A percentile compares a stretch with the other conserved stretches of the same genome.
These are phyloP conservation scores for Heliconius sara DNA, from an alignment of 2,888 invertebrate species.

Conservation along the genomic window DNA sequence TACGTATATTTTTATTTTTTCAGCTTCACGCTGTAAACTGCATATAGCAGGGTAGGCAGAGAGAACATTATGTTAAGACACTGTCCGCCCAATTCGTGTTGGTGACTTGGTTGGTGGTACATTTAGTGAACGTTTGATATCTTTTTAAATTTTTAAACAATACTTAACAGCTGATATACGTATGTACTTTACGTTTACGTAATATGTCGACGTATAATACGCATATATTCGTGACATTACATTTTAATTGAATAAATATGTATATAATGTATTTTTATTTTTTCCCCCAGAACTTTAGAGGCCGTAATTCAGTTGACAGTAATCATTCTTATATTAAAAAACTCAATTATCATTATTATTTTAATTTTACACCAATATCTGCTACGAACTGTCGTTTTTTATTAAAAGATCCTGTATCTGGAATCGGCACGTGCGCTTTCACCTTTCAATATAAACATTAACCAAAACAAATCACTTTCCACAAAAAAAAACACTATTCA, in stretches of 20 bases:
- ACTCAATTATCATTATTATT: not conserved
- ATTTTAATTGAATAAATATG: not conserved
- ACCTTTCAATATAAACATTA: conserved; percentile 53
- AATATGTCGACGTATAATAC: too few species aligned
- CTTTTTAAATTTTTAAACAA: not conserved
- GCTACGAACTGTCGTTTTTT: conserved; percentile 20
- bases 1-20: too few species aligned
- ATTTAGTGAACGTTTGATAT: not conserved
- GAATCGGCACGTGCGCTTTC: conserved; percentile 60
- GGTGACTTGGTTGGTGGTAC: too few species aligned
- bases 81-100: too few species aligned
- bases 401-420: conserved; percentile 55
- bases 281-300: not conserved
- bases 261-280: not conserved
- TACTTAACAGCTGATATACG: not conserved
- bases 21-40: too few species aligned
- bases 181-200: not conserved
- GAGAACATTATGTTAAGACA: too few species aligned
- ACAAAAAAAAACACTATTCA: conserved; percentile 23
- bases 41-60: too few species aligned
- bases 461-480: conserved; percentile 40
- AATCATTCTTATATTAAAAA: conserved; percentile 33
- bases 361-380: not conserved
- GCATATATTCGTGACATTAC: not conserved
- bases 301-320: conserved; percentile 20